Percentiles rank a stretch among this genome's conserved stretches.
phyloP scores from a whole-genome alignment of 1,140 invertebrate species.

The Probaryconus sp. region DNA sequence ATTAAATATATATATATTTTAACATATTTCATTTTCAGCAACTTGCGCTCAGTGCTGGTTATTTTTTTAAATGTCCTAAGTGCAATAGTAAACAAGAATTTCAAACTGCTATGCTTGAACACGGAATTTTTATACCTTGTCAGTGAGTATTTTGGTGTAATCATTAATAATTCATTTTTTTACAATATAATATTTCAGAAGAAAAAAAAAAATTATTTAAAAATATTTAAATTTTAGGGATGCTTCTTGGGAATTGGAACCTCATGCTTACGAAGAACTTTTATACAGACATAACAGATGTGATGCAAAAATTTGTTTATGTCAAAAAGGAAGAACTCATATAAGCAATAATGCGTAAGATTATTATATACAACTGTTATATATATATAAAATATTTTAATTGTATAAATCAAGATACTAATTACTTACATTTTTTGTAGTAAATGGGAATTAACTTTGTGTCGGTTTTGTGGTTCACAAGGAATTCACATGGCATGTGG shows the following conservation, averaged over 20 bases:
- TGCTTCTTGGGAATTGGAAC: slow-evolving; percentile 84
- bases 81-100: slow-evolving; percentile 83
- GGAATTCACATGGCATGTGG: slow-evolving; percentile 80
- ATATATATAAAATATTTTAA: no score
- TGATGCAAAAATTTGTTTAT: slow-evolving; percentile 80
- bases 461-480: slow-evolving; percentile 80
- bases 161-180: no score
- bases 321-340: slow-evolving; percentile 79
- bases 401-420: slow-evolving; percentile 2
- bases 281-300: slow-evolving; percentile 80
- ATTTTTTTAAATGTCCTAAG: slow-evolving; percentile 85
- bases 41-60: slow-evolving; percentile 82
- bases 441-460: slow-evolving; percentile 80
- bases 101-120: slow-evolving; percentile 80
- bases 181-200: no score
- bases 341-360: slow-evolving; percentile 78
- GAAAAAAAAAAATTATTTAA: slow-evolving; percentile 3
- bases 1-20: no score
- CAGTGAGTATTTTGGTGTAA: slow-evolving; percentile 79
- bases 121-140: slow-evolving; percentile 83
- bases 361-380: slow-evolving; percentile 7
- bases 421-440: slow-evolving; percentile 65
- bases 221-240: slow-evolving; percentile 75
- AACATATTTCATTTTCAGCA: slow-evolving; percentile 78
- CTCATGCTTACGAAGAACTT: slow-evolving; percentile 82